A percentile compares a stretch with the other conserved stretches of the same genome.
phyloP scores from a whole-genome alignment of 2,113 vertebrate genomes.

The Pelobates fuscus region DNA sequence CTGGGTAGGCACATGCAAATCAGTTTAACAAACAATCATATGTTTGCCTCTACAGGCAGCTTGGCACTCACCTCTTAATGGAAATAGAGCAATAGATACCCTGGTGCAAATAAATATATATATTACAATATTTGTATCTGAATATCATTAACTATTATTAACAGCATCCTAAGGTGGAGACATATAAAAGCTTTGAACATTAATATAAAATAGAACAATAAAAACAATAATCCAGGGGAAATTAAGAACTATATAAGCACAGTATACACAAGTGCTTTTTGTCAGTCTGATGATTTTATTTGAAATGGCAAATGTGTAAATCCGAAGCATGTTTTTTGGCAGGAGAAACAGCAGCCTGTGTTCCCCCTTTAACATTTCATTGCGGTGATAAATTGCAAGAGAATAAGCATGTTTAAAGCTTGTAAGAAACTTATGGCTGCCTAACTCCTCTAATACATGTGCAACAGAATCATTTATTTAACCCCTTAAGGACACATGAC shows the following conservation, averaged over 20 bases:
- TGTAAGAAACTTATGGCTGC: conserved; percentile 40
- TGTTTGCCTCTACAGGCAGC: no score
- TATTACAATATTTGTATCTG: no score
- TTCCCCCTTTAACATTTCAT: conserved; percentile 40
- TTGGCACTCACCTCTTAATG: no score
- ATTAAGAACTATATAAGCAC: conserved; percentile 8
- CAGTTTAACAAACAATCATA: no score
- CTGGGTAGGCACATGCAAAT: no score
- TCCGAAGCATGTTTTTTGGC: conserved; percentile 44
- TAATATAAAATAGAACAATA: no score
- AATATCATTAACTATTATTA: no score
- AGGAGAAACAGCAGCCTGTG: conserved; percentile 40
- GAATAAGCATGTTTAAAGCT: conserved; percentile 47
- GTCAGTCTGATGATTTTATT: conserved; percentile 50
- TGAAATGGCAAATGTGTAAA: conserved; percentile 49
- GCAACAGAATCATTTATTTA: conserved; percentile 12
- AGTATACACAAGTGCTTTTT: conserved; percentile 43
- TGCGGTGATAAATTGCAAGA: conserved; percentile 42
- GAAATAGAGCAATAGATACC: no score
- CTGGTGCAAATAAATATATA: no score
- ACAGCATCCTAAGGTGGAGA: no score
- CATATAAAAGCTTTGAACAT: no score
- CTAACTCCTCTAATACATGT: conserved; percentile 24
- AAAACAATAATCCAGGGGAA: conserved; percentile 30
- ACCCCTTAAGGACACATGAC: no score